Conservation (phyloP, 1,140 invertebrate species). For the Zaprionus ghesquierei region DNA sequence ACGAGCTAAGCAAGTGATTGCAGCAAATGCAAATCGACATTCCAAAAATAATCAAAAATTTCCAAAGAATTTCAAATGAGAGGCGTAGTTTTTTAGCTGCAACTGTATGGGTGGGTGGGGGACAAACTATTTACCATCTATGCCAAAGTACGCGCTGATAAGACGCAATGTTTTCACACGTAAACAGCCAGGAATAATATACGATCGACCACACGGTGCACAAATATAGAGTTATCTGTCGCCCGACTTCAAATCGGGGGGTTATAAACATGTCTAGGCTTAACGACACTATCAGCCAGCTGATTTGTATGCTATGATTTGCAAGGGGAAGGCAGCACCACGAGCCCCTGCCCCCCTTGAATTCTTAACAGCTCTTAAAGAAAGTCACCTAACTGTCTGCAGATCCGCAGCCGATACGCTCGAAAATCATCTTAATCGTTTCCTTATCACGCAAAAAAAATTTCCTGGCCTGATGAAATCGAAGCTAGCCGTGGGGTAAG, state of each 20-base stretch:
- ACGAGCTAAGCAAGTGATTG: slow-evolving; percentile 2
- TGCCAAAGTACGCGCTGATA: slow-evolving; percentile 29
- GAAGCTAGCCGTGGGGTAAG: too few species aligned
- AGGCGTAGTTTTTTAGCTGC: background rate
- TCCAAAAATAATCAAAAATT: background rate
- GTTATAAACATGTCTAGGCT: slow-evolving; percentile 12
- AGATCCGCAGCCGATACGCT: background rate
- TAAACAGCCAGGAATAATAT: background rate
- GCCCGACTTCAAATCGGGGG: background rate
- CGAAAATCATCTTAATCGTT: background rate
- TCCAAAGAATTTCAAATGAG: background rate
- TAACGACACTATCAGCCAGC: slow-evolving; percentile 5
- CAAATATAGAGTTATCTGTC: slow-evolving; percentile 12
- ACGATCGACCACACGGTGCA: slow-evolving; percentile 4
- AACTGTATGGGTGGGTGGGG: background rate
- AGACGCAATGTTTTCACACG: background rate
- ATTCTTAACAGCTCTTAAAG: too few species aligned
- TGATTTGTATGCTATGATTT: slow-evolving; percentile 41
- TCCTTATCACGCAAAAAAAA: background rate
- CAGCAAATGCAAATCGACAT: slow-evolving; percentile 13
- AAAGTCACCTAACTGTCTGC: background rate
- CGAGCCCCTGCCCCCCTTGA: background rate
- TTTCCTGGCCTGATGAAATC: background rate
- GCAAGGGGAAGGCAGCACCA: too few species aligned
- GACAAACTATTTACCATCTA: background rate